Evolutionary conservation across 2,797 vertebrate species (phyloP).

Genomic region (Atherinosoma microstoma): DNA sequence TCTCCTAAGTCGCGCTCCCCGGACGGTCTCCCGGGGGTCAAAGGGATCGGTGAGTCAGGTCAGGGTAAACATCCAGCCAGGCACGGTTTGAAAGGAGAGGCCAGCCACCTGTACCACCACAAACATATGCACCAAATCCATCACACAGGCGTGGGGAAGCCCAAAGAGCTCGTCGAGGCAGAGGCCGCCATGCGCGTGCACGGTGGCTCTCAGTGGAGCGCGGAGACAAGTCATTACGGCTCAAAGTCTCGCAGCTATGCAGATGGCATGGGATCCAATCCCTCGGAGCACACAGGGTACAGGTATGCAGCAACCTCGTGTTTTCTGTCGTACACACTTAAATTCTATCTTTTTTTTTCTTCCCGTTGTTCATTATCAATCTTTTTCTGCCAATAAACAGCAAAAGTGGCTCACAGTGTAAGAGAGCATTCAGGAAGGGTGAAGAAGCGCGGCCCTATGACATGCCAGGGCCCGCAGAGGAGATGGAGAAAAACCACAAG

Average conservation of each 20-base stretch:
- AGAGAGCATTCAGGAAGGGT: conserved; percentile 87
- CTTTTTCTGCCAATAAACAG: conserved; percentile 45
- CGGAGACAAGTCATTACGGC: conserved; percentile 85
- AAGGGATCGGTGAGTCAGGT: conserved; percentile 75
- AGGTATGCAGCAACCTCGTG: conserved; percentile 75
- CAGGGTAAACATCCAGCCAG: conserved; percentile 87
- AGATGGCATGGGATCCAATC: conserved; percentile 81
- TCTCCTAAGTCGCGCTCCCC: conserved; percentile 92
- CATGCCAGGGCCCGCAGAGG: conserved; percentile 85
- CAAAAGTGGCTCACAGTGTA: conserved; percentile 86
- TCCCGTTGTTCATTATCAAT: background rate
- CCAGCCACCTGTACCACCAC: conserved; percentile 86
- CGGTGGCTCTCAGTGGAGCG: conserved; percentile 83
- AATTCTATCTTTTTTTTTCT: background rate
- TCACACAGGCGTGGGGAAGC: conserved; percentile 80
- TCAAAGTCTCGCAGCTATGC: conserved; percentile 89
- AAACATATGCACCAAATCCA: conserved; percentile 89
- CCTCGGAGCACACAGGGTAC: conserved; percentile 85
- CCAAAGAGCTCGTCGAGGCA: conserved; percentile 88
- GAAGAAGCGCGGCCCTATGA: conserved; percentile 85
- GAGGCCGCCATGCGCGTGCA: conserved; percentile 84
- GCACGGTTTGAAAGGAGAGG: conserved; percentile 83
- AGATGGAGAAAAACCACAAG: conserved; percentile 94
- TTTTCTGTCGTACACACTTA: background rate
- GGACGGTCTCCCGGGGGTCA: conserved; percentile 82